Percentiles rank a stretch among this genome's conserved stretches.
Conservation (phyloP, 2,888 invertebrate species). For the Callyntrura sp. region DNA sequence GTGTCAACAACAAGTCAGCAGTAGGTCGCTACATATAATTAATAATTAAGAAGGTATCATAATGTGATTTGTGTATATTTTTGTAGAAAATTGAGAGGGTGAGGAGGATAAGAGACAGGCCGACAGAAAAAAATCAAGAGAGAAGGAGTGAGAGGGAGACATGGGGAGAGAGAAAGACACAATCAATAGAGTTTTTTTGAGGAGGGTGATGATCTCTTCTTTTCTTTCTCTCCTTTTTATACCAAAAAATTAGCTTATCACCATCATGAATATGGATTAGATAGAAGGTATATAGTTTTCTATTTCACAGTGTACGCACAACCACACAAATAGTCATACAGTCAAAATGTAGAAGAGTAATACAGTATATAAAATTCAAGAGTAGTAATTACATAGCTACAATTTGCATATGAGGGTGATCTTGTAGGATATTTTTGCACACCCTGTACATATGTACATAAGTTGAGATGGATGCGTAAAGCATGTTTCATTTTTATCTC, state of each 20-base stretch:
- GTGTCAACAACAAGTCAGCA: conserved; percentile 35
- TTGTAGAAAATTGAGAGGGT: background rate
- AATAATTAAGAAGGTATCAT: conserved; percentile 13
- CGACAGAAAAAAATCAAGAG: background rate
- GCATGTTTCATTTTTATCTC: background rate
- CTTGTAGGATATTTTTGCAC: conserved; percentile 23
- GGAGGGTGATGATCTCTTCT: conserved; percentile 44
- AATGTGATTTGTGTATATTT: conserved; percentile 12
- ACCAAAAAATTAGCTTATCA: conserved; percentile 35
- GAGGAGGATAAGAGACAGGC: background rate
- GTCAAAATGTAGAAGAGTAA: background rate
- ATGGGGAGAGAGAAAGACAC: background rate
- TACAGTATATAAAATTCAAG: conserved; percentile 7
- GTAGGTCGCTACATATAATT: conserved; percentile 6
- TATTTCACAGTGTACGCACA: background rate
- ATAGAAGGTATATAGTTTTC: background rate
- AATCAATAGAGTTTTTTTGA: conserved; percentile 4
- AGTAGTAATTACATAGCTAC: background rate
- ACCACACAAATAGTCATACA: conserved; percentile 17
- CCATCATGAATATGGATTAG: background rate
- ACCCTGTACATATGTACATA: conserved; percentile 30
- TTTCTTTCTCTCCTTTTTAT: conserved; percentile 15
- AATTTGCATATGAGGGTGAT: background rate
- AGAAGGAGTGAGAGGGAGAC: background rate
- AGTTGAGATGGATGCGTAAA: background rate